Evolutionary conservation across 2,113 vertebrate species (phyloP).

Genomic region (Hippocampus mohnikei): DNA sequence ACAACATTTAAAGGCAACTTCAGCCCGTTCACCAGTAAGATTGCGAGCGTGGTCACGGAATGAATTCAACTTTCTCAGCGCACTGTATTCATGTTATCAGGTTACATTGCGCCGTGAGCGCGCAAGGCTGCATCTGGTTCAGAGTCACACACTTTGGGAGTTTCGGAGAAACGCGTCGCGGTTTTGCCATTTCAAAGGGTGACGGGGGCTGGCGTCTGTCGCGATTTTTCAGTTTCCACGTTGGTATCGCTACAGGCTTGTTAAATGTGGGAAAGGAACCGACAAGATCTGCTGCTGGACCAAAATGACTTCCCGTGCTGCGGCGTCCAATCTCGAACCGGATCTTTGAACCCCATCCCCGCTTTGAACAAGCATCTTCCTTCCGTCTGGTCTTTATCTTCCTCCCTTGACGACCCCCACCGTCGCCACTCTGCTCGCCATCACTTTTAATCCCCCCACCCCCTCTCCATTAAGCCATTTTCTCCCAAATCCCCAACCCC

Average conservation of each 20-base stretch:
- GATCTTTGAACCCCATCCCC: constrained; percentile 36
- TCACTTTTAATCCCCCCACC: constrained; percentile 54
- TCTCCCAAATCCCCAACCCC: constrained; percentile 32
- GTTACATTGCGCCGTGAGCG: too few species aligned
- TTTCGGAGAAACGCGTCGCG: too few species aligned
- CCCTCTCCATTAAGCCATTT: constrained; percentile 55
- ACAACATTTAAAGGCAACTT: too few species aligned
- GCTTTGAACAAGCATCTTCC: constrained; percentile 25
- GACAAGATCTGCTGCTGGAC: constrained; percentile 38
- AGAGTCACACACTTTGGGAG: too few species aligned
- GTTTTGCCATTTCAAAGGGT: too few species aligned
- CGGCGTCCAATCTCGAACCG: constrained; percentile 15
- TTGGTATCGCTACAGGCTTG: not conserved
- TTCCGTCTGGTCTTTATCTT: constrained; percentile 49
- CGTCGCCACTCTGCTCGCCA: constrained; percentile 29
- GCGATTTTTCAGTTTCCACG: not conserved
- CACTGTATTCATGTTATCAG: too few species aligned
- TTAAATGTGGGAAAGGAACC: constrained; percentile 44
- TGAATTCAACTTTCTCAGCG: too few species aligned
- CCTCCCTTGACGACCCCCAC: constrained; percentile 35
- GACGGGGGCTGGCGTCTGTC: too few species aligned
- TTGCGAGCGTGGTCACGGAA: too few species aligned
- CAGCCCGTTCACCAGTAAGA: too few species aligned
- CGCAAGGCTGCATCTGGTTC: too few species aligned
- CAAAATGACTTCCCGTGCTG: constrained; percentile 43